These are phyloP conservation scores for Neoscelio sp. DNA, from an alignment of 2,888 invertebrate genomes.

Conservation along the genomic window DNA sequence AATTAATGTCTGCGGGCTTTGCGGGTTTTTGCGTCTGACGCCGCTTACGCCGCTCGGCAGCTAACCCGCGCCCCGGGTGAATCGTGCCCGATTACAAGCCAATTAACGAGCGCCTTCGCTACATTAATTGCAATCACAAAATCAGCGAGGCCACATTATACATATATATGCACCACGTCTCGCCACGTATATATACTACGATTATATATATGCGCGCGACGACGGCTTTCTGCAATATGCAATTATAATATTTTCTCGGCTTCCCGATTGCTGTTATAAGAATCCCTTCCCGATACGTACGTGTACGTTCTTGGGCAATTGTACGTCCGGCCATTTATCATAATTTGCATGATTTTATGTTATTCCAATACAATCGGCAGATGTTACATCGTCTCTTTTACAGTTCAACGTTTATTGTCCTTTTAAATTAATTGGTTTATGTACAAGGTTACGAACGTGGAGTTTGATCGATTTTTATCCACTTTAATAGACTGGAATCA, in stretches of 20 bases:
- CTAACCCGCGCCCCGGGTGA: constrained; percentile 69
- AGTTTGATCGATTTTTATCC: too few relatives aligned
- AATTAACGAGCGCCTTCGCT: constrained; percentile 73
- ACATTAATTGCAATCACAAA: constrained; percentile 75
- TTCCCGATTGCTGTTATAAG: constrained; percentile 31
- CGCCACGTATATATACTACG: neutral
- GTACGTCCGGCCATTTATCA: constrained; percentile 66
- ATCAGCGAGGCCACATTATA: constrained; percentile 59
- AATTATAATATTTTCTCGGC: constrained; percentile 63
- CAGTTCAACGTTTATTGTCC: constrained; percentile 9
- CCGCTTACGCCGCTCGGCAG: constrained; percentile 55
- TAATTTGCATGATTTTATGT: constrained; percentile 68
- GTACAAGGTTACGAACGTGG: too few relatives aligned
- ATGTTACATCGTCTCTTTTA: constrained; percentile 5
- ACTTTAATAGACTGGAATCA: too few relatives aligned
- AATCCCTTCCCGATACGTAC: constrained; percentile 21
- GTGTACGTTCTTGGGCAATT: constrained; percentile 20
- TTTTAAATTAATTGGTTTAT: neutral
- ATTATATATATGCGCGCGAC: constrained; percentile 44
- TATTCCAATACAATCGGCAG: constrained; percentile 43
- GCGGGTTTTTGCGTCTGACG: constrained; percentile 67
- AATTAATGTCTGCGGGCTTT: constrained; percentile 74
- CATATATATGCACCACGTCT: constrained; percentile 19
- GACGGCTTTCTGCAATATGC: constrained; percentile 53
- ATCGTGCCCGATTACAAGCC: constrained; percentile 73